Evolutionary conservation across 2,797 vertebrate genomes (phyloP).

Genomic region (Protosalanx chinensis): DNA sequence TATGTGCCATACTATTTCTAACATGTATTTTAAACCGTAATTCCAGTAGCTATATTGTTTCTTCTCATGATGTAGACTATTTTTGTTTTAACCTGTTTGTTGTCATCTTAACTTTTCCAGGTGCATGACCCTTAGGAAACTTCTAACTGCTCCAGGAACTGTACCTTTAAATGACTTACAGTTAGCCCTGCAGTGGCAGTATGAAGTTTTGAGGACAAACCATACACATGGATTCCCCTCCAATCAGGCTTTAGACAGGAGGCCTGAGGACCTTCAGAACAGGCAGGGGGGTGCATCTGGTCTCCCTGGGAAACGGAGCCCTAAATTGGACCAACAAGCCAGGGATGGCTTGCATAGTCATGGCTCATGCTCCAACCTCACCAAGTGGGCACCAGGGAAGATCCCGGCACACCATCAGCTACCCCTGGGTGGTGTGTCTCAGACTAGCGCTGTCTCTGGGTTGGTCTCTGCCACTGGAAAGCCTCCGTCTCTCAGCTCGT

Average conservation of each 20-base stretch:
- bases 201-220: slow-evolving; percentile 53
- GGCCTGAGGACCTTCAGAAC: neutral
- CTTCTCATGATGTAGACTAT: neutral
- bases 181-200: slow-evolving; percentile 71
- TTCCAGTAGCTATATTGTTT: neutral
- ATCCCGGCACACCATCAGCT: neutral
- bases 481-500: slow-evolving; percentile 61
- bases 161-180: slow-evolving; percentile 61
- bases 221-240: neutral
- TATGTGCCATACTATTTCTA: no score
- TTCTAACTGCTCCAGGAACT: slow-evolving; percentile 60
- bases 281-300: neutral
- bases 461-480: slow-evolving; percentile 30
- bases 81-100: neutral
- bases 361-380: neutral
- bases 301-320: neutral
- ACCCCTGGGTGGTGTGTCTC: neutral
- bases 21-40: neutral
- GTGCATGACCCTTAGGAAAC: slow-evolving; percentile 63
- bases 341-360: neutral
- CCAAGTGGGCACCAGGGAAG: neutral
- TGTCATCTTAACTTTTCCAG: slow-evolving; percentile 38
- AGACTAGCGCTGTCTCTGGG: neutral
- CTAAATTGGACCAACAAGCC: neutral
- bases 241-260: neutral